phyloP scores from a whole-genome alignment of 2,113 vertebrate genomes.

The Platanista minor region DNA sequence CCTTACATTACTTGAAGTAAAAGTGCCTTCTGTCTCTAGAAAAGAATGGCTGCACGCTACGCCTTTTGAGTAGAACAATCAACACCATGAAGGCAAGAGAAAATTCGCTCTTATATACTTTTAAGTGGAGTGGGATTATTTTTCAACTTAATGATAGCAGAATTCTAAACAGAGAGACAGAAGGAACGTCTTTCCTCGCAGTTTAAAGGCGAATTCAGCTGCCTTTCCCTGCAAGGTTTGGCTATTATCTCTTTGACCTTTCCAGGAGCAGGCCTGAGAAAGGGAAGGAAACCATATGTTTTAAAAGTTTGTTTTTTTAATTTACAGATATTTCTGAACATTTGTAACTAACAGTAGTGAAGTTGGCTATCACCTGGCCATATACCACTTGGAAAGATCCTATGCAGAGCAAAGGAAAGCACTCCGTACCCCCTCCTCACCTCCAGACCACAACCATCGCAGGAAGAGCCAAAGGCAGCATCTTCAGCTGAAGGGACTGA shows the following conservation, averaged over 20 bases:
- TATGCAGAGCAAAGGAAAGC: neutral
- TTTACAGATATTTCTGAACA: neutral
- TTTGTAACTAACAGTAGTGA: neutral
- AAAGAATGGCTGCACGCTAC: neutral
- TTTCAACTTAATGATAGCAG: neutral
- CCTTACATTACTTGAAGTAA: neutral
- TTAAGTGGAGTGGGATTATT: neutral
- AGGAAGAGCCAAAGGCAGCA: neutral
- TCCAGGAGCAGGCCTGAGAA: neutral
- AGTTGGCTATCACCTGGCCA: neutral
- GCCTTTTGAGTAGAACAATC: neutral
- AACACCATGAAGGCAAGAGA: fast-evolving
- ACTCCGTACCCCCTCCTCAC: neutral
- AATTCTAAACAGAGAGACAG: neutral
- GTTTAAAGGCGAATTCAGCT: neutral
- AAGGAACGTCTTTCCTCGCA: neutral
- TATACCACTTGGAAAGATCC: neutral
- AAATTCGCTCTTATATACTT: neutral
- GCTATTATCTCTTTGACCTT: conserved; percentile 21
- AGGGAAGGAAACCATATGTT: neutral
- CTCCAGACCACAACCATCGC: neutral
- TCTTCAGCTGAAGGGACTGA: neutral
- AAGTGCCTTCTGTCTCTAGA: neutral
- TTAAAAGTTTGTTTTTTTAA: neutral
- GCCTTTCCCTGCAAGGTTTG: neutral